Conservation (phyloP, 2,888 invertebrate species). For the Agonopterix subpropinquella region DNA sequence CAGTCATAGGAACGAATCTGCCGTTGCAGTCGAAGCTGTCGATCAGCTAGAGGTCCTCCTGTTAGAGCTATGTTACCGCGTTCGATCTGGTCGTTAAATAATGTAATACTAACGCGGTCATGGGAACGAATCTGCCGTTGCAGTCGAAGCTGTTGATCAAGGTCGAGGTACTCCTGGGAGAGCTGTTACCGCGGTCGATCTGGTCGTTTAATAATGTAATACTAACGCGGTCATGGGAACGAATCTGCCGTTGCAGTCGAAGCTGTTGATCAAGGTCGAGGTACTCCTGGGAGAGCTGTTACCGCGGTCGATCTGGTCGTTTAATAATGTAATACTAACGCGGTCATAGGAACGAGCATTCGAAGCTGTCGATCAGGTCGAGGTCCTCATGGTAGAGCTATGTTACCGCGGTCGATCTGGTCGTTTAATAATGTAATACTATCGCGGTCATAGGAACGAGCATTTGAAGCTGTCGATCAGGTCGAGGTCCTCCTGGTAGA, state of each 20-base stretch:
- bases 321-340: slow-evolving; percentile 52
- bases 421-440: slow-evolving; percentile 22
- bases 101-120: slow-evolving; percentile 72
- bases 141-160: slow-evolving; percentile 82
- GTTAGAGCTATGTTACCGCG: slow-evolving; percentile 46
- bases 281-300: too few species aligned
- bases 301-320: background rate
- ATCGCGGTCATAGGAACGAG: slow-evolving; percentile 70
- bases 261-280: too few species aligned
- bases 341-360: slow-evolving; percentile 74
- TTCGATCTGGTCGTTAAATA: background rate
- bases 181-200: slow-evolving; percentile 34
- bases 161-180: slow-evolving; percentile 78
- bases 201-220: background rate
- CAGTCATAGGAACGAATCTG: slow-evolving; percentile 77
- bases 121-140: slow-evolving; percentile 80
- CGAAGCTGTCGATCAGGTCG: too few species aligned
- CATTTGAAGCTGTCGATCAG: slow-evolving; percentile 44
- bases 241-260: slow-evolving; percentile 83
- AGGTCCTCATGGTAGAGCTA: slow-evolving; percentile 30
- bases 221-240: slow-evolving; percentile 78
- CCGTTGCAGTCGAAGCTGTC: slow-evolving; percentile 83
- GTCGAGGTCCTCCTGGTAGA: slow-evolving; percentile 80
- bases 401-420: background rate
- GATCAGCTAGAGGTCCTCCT: slow-evolving; percentile 80